A percentile compares a stretch with the other conserved stretches of the same genome.
These are phyloP conservation scores for Synanceia verrucosa DNA, from an alignment of 2,797 vertebrate genomes.

Conservation along the genomic window DNA sequence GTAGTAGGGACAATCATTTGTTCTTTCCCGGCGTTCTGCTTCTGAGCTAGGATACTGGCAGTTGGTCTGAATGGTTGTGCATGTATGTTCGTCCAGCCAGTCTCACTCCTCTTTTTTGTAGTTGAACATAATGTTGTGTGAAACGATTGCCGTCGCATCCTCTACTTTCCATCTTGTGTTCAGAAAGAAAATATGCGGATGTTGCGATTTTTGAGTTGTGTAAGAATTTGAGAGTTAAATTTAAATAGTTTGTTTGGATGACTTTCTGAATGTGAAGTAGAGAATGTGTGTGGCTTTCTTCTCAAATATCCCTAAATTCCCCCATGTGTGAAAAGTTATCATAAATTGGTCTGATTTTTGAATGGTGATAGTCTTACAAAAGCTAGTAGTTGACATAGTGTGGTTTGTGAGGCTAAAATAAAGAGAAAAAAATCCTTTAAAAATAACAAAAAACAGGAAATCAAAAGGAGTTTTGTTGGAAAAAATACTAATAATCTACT, in stretches of 20 bases:
- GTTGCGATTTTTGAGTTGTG: slow-evolving; percentile 80
- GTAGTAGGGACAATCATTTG: slow-evolving; percentile 79
- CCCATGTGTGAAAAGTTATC: slow-evolving; percentile 85
- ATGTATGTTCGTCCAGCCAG: slow-evolving; percentile 91
- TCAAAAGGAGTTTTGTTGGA: slow-evolving; percentile 58
- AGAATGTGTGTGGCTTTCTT: slow-evolving; percentile 85
- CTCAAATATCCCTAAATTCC: slow-evolving; percentile 61
- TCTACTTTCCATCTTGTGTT: slow-evolving; percentile 75
- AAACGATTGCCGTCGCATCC: slow-evolving; percentile 75
- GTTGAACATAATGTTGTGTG: slow-evolving; percentile 82
- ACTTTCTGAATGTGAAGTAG: slow-evolving; percentile 88
- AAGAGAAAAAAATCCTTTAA: slow-evolving; percentile 30
- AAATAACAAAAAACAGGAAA: slow-evolving; percentile 50
- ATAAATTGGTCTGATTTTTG: slow-evolving; percentile 80
- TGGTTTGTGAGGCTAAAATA: slow-evolving; percentile 84
- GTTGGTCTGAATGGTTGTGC: slow-evolving; percentile 93
- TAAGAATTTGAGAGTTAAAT: slow-evolving; percentile 82
- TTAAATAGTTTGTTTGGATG: slow-evolving; percentile 71
- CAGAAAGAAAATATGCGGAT: slow-evolving; percentile 80
- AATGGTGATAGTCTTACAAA: slow-evolving; percentile 83
- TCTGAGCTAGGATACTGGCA: slow-evolving; percentile 88
- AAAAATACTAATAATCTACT: slow-evolving; percentile 66
- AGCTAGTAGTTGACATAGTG: slow-evolving; percentile 76
- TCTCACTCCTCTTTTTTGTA: slow-evolving; percentile 86
- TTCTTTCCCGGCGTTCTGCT: slow-evolving; percentile 81